These are phyloP conservation scores for Xanthia icteritia DNA, from an alignment of 2,888 invertebrate genomes.

Conservation along the genomic window DNA sequence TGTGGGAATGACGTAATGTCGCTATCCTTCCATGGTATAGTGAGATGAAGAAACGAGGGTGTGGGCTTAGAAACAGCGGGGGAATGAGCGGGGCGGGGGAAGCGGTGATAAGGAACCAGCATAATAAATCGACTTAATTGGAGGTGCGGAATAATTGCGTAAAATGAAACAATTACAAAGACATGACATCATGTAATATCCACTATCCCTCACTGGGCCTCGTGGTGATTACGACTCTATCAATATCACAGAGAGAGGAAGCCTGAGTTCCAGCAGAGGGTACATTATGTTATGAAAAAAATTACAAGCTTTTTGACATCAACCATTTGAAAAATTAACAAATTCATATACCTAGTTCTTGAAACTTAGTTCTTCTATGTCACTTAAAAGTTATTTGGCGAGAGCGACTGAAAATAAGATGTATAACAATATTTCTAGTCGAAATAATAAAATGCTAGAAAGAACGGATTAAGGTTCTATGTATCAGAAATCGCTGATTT, in stretches of 20 bases:
- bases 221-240: background rate
- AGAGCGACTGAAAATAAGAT: background rate
- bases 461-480: background rate
- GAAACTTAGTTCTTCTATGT: background rate
- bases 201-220: background rate
- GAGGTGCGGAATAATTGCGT: background rate
- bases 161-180: background rate
- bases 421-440: background rate
- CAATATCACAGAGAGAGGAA: background rate
- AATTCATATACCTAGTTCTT: background rate
- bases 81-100: constrained; percentile 14
- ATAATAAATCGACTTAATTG: background rate
- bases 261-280: background rate
- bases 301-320: background rate
- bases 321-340: background rate
- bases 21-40: constrained; percentile 60
- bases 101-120: background rate
- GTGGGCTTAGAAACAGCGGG: constrained; percentile 38
- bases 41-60: constrained; percentile 59
- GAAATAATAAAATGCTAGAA: background rate
- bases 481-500: constrained; percentile 30
- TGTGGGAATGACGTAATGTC: constrained; percentile 68
- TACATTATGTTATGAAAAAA: background rate
- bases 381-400: background rate
- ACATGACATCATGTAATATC: background rate